Base-by-base conservation (phyloP, 2,113 vertebrate species). In the Hemichromis elongatus region DNA sequence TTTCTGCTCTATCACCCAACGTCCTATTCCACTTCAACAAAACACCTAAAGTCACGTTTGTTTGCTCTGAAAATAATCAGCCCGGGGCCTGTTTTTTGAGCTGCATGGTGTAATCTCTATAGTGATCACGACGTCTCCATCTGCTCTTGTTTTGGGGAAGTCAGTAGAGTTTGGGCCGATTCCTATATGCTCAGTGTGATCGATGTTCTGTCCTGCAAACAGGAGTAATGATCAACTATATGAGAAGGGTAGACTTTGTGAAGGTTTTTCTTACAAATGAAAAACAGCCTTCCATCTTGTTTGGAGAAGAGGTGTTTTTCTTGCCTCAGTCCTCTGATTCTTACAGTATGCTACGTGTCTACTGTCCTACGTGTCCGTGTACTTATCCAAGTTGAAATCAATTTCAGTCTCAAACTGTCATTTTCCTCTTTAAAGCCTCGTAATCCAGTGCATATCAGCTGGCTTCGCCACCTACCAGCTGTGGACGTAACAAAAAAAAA, bases 11-110 rank as follows among this genome's bases (percentile, higher is more conserved):
- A 56, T 81, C 55, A 80, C 80, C 87, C 70, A 45, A 80, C 66
- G 56, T 5, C 33, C 80, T 5, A 18, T 75, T 90, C 57, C 37
- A 21, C 75, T 91, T 90, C 83, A 59, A 61, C 87, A 93, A 93
- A 94, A 93, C 89, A 90, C 80, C 16, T 54, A 26, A 85, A 88
- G 83, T 75, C 87, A 68, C 82, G 94, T 93, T 95, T 95, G 90
- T 93, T 94, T 93, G 88, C 91, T 92, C 57, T 94, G 85, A 95
- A 93, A 94, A 95, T 80, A 93, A 91, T 77, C 87, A 54, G 57
- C 70, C 80, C 30, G 7, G 18, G 75, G 80, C n/a, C 37, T 86
- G 82, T 82, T 92, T 92, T 88, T 80, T 54, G 57, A 92, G 85
- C 88, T 24, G 75, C 78, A 18, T 84, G 90, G 88, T 56, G 33